phyloP scores from a whole-genome alignment of 2,888 invertebrate species.

The Lasioglossum pauxillum region DNA sequence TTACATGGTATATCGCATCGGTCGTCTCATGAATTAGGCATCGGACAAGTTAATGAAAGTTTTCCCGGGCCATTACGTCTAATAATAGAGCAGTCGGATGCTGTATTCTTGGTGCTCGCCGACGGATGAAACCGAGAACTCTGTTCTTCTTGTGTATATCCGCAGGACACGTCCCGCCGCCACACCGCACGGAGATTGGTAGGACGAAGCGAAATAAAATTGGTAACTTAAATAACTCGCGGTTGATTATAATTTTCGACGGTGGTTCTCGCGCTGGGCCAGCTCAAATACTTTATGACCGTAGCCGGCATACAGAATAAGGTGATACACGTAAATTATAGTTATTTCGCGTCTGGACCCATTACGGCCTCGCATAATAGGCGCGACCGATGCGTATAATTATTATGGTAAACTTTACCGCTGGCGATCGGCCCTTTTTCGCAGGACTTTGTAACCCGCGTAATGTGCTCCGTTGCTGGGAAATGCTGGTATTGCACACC shows the following conservation, averaged over 20 bases:
- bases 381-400: conserved; percentile 53
- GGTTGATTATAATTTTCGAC: conserved; percentile 62
- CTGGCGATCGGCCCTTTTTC: conserved; percentile 32
- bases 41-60: conserved; percentile 74
- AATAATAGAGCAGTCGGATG: conserved; percentile 71
- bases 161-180: conserved; percentile 31
- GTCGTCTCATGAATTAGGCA: conserved; percentile 75
- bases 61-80: conserved; percentile 72
- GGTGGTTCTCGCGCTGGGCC: conserved; percentile 18
- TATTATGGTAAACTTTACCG: conserved; percentile 54
- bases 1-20: conserved; percentile 67
- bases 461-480: background rate
- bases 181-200: background rate
- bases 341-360: conserved; percentile 55
- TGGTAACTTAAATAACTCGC: conserved; percentile 61
- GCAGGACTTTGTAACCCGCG: background rate
- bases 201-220: conserved; percentile 52
- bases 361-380: conserved; percentile 54
- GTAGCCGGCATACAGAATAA: conserved; percentile 53
- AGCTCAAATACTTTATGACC: conserved; percentile 60
- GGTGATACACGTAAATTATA: conserved; percentile 64
- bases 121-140: conserved; percentile 23
- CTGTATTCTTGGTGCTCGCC: conserved; percentile 46
- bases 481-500: conserved; percentile 15
- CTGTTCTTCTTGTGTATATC: conserved; percentile 19